Conservation (phyloP, 2,888 invertebrate genomes). For the Phortica okadai region DNA sequence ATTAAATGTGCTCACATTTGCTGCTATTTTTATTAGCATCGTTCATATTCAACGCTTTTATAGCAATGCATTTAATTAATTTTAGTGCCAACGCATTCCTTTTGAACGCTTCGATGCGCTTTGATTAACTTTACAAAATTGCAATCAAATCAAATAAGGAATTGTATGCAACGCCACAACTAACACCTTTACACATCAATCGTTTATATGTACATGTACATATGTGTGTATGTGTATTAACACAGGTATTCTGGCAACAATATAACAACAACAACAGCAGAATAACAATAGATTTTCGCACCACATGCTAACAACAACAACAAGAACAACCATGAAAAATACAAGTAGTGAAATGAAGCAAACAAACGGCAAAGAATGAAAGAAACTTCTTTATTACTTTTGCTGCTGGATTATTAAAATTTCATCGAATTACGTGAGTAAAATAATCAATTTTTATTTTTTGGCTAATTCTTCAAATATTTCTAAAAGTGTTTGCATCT, state of each 20-base stretch:
- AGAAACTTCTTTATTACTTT: slow-evolving; percentile 58
- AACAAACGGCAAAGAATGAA: background rate
- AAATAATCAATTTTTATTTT: slow-evolving; percentile 49
- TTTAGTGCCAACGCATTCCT: slow-evolving; percentile 7
- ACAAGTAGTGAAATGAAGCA: slow-evolving; percentile 11
- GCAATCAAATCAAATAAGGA: slow-evolving; percentile 52
- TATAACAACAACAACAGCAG: slow-evolving; percentile 19
- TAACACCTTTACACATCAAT: background rate
- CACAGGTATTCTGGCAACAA: slow-evolving; percentile 31
- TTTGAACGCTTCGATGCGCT: background rate
- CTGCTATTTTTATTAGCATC: slow-evolving; percentile 19
- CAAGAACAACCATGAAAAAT: background rate
- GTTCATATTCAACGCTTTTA: slow-evolving; percentile 3
- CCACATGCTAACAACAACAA: background rate
- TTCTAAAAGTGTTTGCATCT: background rate
- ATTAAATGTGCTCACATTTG: slow-evolving; percentile 18
- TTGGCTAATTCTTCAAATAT: background rate
- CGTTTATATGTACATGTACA: background rate
- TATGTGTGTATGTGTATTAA: background rate
- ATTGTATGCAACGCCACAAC: slow-evolving; percentile 43
- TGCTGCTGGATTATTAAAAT: slow-evolving; percentile 59
- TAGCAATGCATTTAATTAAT: slow-evolving; percentile 19
- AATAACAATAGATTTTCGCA: background rate
- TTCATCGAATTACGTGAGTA: slow-evolving; percentile 60
- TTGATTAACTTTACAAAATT: slow-evolving; percentile 42